Evolutionary conservation across 2,888 invertebrate species (phyloP), one percentile per base, ranked within the genome.

Genomic region (Leucozona laternaria): DNA sequence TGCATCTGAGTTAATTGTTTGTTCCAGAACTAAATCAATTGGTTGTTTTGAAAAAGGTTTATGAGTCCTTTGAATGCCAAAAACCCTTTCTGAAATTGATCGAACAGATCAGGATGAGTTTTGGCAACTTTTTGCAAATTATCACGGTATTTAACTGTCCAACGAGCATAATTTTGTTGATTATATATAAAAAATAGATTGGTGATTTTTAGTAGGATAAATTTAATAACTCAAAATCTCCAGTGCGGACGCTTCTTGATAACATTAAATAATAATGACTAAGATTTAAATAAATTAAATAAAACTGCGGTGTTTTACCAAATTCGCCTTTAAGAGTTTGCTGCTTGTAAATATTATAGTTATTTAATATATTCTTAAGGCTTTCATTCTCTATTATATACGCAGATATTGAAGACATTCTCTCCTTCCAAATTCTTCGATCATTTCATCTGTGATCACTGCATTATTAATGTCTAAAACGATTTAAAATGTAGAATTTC

Each of bases 111-210:
- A 17, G 58, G 58, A 20, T 58, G 34, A 13, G 34, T 34, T 58
- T 58, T 20, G 2, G 2, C 11, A 2, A 58, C 58, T 2, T 37
- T 58, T 5, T 37, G 4, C 20, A 58, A 58, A 13, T 58, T 37
- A 4, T 2, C 17, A 34, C 0, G 1, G 3, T 58, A 58, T 58
- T 20, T 17, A 10, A 58, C 20, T 4, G 34, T 20, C 20, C 37
- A 58, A n/a, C n/a, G n/a, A n/a, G n/a, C n/a, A n/a, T n/a, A n/a
- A n/a, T n/a, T 58, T 17, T n/a, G 34, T 20, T 58, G 58, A n/a
- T 57, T 58, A 13, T 7, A 58, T 5, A 58, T 58, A 11, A 58
- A 58, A 37, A 58, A 37, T 58, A 58, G 11, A 37, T 37, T 58
- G 1, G 34, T 20, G 0, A 37, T 37, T 28, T 58, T 58, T 2